These are phyloP conservation scores for Synergus itoensis DNA, from an alignment of 2,888 invertebrate species.

Conservation along the genomic window DNA sequence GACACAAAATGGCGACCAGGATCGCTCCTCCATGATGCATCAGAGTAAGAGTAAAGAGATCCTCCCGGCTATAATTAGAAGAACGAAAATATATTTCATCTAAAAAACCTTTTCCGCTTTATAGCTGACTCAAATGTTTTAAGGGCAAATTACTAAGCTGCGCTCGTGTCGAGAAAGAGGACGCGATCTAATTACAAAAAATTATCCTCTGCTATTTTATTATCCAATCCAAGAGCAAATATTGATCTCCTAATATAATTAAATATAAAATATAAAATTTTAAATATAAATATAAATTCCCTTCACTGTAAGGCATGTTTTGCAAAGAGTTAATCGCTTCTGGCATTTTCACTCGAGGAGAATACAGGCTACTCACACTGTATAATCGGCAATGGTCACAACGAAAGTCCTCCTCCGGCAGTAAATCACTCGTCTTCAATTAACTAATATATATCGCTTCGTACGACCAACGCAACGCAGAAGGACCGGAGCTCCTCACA, in stretches of 20 bases:
- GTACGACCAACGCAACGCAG: background rate
- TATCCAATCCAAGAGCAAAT: background rate
- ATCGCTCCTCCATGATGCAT: constrained; percentile 27
- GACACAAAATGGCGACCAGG: constrained; percentile 48
- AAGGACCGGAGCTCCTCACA: constrained; percentile 25
- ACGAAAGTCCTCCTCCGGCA: constrained; percentile 40
- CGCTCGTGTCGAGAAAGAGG: background rate
- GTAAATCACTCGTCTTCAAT: constrained; percentile 56
- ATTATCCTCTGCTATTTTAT: constrained; percentile 11
- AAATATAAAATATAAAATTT: background rate
- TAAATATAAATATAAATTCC: background rate
- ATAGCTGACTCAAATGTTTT: constrained; percentile 25
- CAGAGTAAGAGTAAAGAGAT: constrained; percentile 25
- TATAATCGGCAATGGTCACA: constrained; percentile 41
- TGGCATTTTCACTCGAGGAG: constrained; percentile 35
- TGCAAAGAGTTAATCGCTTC: constrained; percentile 25
- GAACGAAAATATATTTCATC: constrained; percentile 34
- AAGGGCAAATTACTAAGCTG: constrained; percentile 19
- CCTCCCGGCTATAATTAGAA: constrained; percentile 37
- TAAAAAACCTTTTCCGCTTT: constrained; percentile 26
- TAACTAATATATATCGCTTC: constrained; percentile 52
- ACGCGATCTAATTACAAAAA: constrained; percentile 14
- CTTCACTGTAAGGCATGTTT: constrained; percentile 5
- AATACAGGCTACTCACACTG: constrained; percentile 32
- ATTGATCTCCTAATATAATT: background rate